Evolutionary conservation across 1,140 invertebrate species (phyloP).

Genomic region (Papilio machaon): DNA sequence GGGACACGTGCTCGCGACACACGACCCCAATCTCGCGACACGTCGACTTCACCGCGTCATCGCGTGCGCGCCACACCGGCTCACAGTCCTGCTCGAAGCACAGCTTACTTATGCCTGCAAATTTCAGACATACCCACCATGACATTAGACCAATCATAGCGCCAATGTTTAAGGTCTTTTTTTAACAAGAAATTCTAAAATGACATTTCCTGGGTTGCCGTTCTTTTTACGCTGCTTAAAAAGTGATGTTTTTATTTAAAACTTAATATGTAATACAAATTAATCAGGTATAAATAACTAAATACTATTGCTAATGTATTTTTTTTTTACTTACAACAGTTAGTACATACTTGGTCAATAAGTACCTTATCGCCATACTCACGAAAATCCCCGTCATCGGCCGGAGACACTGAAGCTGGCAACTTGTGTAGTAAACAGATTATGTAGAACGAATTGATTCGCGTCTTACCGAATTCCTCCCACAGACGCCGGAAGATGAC

Average conservation of each 20-base stretch:
- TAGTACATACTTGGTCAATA: neutral
- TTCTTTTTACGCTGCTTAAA: no score
- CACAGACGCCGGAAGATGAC: constrained; percentile 83
- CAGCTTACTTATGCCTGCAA: constrained; percentile 77
- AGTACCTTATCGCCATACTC: neutral
- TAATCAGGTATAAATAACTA: no score
- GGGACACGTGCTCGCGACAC: constrained; percentile 85
- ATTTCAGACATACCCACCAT: neutral
- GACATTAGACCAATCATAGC: neutral
- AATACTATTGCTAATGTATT: no score
- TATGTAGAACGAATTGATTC: neutral
- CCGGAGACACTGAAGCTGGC: no score
- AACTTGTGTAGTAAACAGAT: neutral
- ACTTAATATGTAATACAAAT: no score
- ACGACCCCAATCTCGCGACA: constrained; percentile 83
- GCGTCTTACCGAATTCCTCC: constrained; percentile 80
- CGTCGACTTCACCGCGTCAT: constrained; percentile 83
- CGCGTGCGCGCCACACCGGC: constrained; percentile 86
- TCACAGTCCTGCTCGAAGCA: constrained; percentile 89
- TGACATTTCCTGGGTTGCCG: no score
- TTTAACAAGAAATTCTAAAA: no score
- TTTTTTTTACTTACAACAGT: no score
- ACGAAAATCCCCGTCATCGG: neutral
- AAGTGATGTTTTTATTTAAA: no score
- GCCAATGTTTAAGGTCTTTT: neutral